Base-by-base conservation (phyloP, 2,797 vertebrate species). In the Carduelis carduelis region DNA sequence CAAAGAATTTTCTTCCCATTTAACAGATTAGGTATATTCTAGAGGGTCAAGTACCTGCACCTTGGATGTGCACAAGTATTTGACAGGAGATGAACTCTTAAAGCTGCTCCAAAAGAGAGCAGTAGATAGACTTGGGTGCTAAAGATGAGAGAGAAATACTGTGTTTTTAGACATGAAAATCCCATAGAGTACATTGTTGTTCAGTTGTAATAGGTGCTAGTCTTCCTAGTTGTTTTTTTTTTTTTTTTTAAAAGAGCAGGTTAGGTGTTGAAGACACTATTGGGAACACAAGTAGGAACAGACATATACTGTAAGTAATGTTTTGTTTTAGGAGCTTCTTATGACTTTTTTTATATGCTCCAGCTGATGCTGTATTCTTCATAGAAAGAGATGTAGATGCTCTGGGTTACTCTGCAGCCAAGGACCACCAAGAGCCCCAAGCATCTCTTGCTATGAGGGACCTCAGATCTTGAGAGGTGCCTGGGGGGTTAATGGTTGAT, bases 401-500 rank as follows among this genome's bases (percentile, higher is more conserved):
- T 34, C 34, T 46, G 35, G 30, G 22, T 53, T 74, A 26, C 27
- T 80, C n/a, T 2, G 4, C 15, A 71, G 24, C 4, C 61, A 60
- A 63, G 49, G 60, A 72, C 14, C 26, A 10, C 32, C 3, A 17
- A 9, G 28, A 89, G 28, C 28, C 71, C 28, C n/a, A n/a, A 44
- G 12, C 11, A 28, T 26, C 14, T 5, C 30, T 76, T 60, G 27
- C 34, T 86, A 18, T 13, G 8, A 64, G 60, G 61, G 39, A 84
- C 21, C 35, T 79, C 61, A 41, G 70, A 74, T 90, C 85, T 64
- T 53, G 47, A 84, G 60, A 90, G 52, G 43, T 70, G 55, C 35
- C 46, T 63, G 82, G 46, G 47, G 70, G 44, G 41, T 91, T 90
- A 95, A 91, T 92, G 76, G 57, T 61, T 83, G 84, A 86, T 92